Base-by-base conservation (phyloP, 2,797 vertebrate genomes). In the Alcedo atthis region DNA sequence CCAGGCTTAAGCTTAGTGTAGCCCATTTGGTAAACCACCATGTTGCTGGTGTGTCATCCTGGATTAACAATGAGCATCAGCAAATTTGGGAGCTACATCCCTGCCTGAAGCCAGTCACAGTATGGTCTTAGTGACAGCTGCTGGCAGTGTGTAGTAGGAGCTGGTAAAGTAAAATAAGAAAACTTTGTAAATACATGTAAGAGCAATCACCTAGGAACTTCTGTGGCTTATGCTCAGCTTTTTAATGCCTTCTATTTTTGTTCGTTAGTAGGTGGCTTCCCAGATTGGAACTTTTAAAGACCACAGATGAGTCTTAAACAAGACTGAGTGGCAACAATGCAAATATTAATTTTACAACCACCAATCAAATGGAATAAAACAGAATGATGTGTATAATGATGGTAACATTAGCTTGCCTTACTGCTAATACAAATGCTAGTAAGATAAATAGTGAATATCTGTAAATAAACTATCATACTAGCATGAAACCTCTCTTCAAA, bases 401-500 rank as follows among this genome's bases (percentile, higher is more conserved):
- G 16, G 49, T 45, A 78, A 66, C 76, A 69, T 94, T 95, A 96
- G 33, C 71, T 90, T 92, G 48, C 58, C 68, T 92, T 92, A 32
- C 81, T 84, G 75, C 73, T 93, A 57, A 75, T 90, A 68, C 28
- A 66, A 91, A 89, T 48, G 69, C 42, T 90, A 66, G 54, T 82
- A 82, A 93, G 76, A 92, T 90, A 95, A 95, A 95, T 96, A 95
- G 66, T 92, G 78, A 77, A 62, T 89, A 86, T 91, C 75, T 91
- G 78, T 93, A 89, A 96, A 92, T 82, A 94, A 90, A 89, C 83
- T 49, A 66, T 61, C 58, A 82, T 92, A 77, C 4, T 93, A 75
- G 58, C 64, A 35, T 75, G 84, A 85, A 93, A 68, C 53, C 33
- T 90, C 66, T 75, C 51, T 81, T 74, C 54, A 85, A 93, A 94